Percentiles rank a stretch among this genome's conserved stretches.
phyloP scores from a whole-genome alignment of 2,888 invertebrate genomes.

The Chrysolina oricalcia region DNA sequence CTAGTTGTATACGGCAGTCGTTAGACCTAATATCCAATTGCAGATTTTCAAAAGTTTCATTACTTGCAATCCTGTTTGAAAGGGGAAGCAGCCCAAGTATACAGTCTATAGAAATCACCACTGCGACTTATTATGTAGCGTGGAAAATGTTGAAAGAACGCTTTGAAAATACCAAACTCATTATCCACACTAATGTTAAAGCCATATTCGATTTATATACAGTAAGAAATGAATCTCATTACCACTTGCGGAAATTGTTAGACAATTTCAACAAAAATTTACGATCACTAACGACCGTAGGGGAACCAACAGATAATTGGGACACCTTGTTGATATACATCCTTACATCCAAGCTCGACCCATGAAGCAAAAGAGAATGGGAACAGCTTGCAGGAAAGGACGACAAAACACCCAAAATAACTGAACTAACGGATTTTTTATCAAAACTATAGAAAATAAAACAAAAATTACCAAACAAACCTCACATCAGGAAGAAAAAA shows the following conservation, averaged over 20 bases:
- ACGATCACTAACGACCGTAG: conserved; percentile 1
- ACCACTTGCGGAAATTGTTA: conserved; percentile 22
- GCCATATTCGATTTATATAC: conserved; percentile 36
- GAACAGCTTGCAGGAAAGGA: background rate
- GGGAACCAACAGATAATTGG: background rate
- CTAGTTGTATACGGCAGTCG: too few relatives aligned
- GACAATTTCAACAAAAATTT: conserved; percentile 36
- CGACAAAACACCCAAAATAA: too few relatives aligned
- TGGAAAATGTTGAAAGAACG: conserved; percentile 19
- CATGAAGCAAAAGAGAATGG: background rate
- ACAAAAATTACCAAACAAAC: background rate
- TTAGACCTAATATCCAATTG: too few relatives aligned
- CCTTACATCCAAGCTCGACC: conserved; percentile 11
- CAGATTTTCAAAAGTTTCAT: too few relatives aligned
- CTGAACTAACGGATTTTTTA: too few relatives aligned
- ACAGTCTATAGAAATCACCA: conserved; percentile 15
- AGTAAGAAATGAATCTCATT: conserved; percentile 29
- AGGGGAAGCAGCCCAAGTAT: conserved; percentile 27
- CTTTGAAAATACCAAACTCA: conserved; percentile 31
- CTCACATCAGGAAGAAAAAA: background rate
- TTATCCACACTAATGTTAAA: conserved; percentile 45
- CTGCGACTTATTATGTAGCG: conserved; percentile 27
- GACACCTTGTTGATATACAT: background rate
- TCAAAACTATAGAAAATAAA: background rate
- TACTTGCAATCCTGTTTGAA: too few relatives aligned